These are phyloP conservation scores for Clinocottus analis DNA, from an alignment of 2,113 vertebrate genomes.

Conservation along the genomic window DNA sequence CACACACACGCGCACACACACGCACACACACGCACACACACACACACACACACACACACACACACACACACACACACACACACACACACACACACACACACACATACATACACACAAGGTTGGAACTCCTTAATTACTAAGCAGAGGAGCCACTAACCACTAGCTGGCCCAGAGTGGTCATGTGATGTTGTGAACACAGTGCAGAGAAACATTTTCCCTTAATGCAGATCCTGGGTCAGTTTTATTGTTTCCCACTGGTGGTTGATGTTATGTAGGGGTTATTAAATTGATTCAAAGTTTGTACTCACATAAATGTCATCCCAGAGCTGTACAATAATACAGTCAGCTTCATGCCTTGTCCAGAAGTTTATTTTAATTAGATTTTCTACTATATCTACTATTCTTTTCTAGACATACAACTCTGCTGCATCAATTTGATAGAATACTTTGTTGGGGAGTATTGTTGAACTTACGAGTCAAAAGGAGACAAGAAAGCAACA, in stretches of 20 bases:
- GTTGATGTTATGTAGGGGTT: slow-evolving; percentile 48
- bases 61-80: slow-evolving; percentile 36
- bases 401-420: no score
- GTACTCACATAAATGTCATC: slow-evolving; percentile 33
- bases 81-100: slow-evolving; percentile 37
- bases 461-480: background rate
- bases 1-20: background rate
- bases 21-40: slow-evolving; percentile 6
- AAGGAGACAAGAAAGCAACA: background rate
- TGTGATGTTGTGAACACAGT: slow-evolving; percentile 52
- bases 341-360: slow-evolving; percentile 13
- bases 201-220: slow-evolving; percentile 40
- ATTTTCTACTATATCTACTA: no score
- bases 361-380: no score
- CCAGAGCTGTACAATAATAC: slow-evolving; percentile 18
- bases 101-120: slow-evolving; percentile 31
- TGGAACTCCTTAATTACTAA: slow-evolving; percentile 72
- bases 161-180: slow-evolving; percentile 51
- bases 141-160: slow-evolving; percentile 64
- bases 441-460: background rate
- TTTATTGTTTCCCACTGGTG: slow-evolving; percentile 25
- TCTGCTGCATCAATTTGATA: no score
- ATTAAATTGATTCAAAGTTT: slow-evolving; percentile 46
- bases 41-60: slow-evolving; percentile 10
- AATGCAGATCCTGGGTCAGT: slow-evolving; percentile 42